Evolutionary conservation across 1,140 invertebrate genomes (phyloP), one percentile per base, ranked within the genome.

Genomic region (Phortica variegata): DNA sequence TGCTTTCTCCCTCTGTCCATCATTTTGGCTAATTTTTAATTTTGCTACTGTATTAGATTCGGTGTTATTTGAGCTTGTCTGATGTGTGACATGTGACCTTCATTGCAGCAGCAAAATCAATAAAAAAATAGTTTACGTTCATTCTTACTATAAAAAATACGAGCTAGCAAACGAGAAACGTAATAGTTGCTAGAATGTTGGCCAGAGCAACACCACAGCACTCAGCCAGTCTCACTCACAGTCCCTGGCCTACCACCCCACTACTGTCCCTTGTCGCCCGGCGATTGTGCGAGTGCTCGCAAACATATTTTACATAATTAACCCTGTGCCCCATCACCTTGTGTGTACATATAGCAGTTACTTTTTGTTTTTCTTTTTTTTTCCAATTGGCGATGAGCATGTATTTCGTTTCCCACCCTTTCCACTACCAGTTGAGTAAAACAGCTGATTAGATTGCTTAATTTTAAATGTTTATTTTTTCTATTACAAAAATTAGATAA

Each of bases 51-150:
- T 39, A 47, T 45, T 48, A 60, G n/a, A 32, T 21, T 52, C 49
- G 41, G 34, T 51, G 44, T 49, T 49, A 53, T 47, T 59, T 51
- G 18, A 44, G 26, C 26, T 43, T 49, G 42, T 47, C 52, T 48
- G 33, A 21, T 54, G 48, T 49, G 56, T 34, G 49, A 47, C 60
- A 63, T 61, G 49, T 68, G 63, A 68, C 63, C 63, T 68, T 68
- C 63, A 58, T 52, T 58, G 45, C 47, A 69, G 52, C 65, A 69
- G 63, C 63, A 68, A 68, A 68, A 68, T 68, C 63, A 68, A 68
- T 68, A 66, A 57, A 53, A 61, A 61, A 58, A 58, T 55, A 62
- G 51, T 56, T 56, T 53, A 53, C 50, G 63, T 54, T 60, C 50
- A 58, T 38, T 36, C 51, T 59, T 32, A 41, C 20, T 33, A 26